These are phyloP conservation scores for Aurelia sp. DNA, from an alignment of 30 jellyfish, hydroid and myxozoan genomes.

Conservation along the genomic window DNA sequence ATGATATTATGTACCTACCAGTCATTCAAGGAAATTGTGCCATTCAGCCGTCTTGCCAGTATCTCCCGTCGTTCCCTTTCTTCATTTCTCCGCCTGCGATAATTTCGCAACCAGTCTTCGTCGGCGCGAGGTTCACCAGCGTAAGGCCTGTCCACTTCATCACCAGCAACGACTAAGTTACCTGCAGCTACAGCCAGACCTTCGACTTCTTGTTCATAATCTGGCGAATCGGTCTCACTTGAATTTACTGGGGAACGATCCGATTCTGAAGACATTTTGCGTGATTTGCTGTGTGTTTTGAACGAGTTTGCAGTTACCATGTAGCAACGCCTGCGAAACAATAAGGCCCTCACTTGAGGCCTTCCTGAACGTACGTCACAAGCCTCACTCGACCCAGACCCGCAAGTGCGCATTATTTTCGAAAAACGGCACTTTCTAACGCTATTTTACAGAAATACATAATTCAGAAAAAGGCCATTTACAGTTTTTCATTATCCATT, in stretches of 20 bases:
- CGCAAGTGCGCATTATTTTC: background rate
- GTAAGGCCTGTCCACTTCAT: background rate
- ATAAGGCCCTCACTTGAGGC: background rate
- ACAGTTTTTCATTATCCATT: too few species aligned
- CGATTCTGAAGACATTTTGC: constrained; percentile 5
- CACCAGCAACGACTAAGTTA: background rate
- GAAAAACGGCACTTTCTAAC: too few species aligned
- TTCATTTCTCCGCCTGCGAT: background rate
- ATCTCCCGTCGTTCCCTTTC: too few species aligned
- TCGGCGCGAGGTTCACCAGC: constrained; percentile 15
- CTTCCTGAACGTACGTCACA: background rate
- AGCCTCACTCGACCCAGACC: background rate
- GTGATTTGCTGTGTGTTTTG: background rate
- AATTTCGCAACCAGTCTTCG: background rate
- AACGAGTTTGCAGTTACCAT: background rate
- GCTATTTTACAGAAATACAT: too few species aligned
- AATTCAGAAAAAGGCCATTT: too few species aligned
- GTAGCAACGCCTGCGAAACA: background rate
- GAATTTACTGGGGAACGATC: background rate
- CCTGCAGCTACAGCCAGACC: constrained; percentile 6
- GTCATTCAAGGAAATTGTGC: too few species aligned
- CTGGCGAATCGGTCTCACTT: background rate
- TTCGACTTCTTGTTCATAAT: background rate
- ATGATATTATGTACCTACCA: too few species aligned
- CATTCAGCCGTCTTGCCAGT: too few species aligned